Evolutionary conservation across 2,888 invertebrate genomes (phyloP).

Genomic region (Amblyjoppa fuscipennis): DNA sequence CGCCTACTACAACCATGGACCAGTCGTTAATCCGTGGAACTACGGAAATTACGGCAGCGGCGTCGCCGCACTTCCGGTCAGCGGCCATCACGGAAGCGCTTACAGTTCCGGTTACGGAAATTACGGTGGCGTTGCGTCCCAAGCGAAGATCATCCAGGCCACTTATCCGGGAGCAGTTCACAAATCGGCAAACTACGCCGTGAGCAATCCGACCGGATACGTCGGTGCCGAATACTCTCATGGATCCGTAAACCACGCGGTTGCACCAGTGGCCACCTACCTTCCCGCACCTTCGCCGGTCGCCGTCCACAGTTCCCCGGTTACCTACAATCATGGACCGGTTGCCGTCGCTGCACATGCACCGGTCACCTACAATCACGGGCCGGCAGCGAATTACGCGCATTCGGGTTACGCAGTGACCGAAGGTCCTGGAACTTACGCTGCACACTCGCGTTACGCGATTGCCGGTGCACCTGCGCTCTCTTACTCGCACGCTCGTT

Average conservation of each 20-base stretch:
- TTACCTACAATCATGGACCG: constrained; percentile 53
- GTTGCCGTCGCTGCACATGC: constrained; percentile 30
- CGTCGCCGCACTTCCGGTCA: constrained; percentile 36
- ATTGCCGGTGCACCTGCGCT: constrained; percentile 51
- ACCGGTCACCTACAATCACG: constrained; percentile 52
- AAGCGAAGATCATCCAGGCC: constrained; percentile 61
- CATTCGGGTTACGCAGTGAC: constrained; percentile 64
- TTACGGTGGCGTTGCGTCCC: constrained; percentile 31
- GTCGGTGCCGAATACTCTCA: constrained; percentile 48
- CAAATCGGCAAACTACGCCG: constrained; percentile 49
- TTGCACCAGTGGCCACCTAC: constrained; percentile 17
- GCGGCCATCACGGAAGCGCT: constrained; percentile 51
- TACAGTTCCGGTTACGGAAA: constrained; percentile 59
- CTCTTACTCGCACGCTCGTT: constrained; percentile 56
- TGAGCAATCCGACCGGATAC: constrained; percentile 46
- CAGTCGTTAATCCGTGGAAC: constrained; percentile 43
- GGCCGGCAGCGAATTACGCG: constrained; percentile 48
- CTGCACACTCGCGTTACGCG: constrained; percentile 60
- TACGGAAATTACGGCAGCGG: constrained; percentile 61
- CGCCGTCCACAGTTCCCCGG: constrained; percentile 25
- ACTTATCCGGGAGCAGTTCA: constrained; percentile 63
- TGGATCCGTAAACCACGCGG: constrained; percentile 29
- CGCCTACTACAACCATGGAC: constrained; percentile 68
- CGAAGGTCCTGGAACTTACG: constrained; percentile 60
- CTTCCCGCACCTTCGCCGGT: constrained; percentile 41